These are phyloP conservation scores for Xenus cinereus DNA, from an alignment of 2,113 vertebrate genomes.

Conservation along the genomic window DNA sequence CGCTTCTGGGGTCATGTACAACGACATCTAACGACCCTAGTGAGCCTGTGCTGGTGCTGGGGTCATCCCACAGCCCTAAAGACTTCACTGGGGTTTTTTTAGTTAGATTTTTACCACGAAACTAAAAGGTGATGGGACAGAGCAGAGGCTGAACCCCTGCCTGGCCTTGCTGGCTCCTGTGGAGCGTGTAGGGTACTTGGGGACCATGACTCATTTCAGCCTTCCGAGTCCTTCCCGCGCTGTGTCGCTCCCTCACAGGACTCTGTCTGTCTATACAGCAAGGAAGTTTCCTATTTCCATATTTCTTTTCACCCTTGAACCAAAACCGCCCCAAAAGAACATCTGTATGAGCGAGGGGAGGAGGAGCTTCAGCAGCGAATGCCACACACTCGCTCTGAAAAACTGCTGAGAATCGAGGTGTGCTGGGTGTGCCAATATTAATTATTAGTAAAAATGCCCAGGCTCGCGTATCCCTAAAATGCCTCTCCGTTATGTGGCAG, in stretches of 20 bases:
- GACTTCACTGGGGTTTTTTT: neutral
- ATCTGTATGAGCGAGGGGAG: too few species aligned
- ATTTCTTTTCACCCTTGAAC: neutral
- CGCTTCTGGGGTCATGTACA: neutral
- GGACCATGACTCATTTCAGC: neutral
- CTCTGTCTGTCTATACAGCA: accelerated
- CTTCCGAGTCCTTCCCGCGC: neutral
- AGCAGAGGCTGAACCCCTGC: neutral
- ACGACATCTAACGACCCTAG: accelerated
- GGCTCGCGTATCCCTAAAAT: accelerated
- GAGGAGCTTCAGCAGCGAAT: neutral
- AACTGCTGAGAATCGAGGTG: neutral
- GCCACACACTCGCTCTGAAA: too few species aligned
- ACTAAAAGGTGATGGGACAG: accelerated
- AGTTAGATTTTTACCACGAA: neutral
- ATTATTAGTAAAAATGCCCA: too few species aligned
- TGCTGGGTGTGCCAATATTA: too few species aligned
- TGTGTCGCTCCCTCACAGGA: accelerated
- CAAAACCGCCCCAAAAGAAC: neutral
- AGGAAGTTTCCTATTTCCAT: neutral
- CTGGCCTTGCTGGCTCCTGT: neutral
- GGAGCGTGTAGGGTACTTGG: neutral
- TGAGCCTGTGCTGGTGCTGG: too few species aligned
- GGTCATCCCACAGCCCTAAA: neutral
- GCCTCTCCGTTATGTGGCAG: accelerated